Evolutionary conservation across 30 jellyfish, hydroid and myxozoan species (phyloP).

Genomic region (Hydractinia echinata): DNA sequence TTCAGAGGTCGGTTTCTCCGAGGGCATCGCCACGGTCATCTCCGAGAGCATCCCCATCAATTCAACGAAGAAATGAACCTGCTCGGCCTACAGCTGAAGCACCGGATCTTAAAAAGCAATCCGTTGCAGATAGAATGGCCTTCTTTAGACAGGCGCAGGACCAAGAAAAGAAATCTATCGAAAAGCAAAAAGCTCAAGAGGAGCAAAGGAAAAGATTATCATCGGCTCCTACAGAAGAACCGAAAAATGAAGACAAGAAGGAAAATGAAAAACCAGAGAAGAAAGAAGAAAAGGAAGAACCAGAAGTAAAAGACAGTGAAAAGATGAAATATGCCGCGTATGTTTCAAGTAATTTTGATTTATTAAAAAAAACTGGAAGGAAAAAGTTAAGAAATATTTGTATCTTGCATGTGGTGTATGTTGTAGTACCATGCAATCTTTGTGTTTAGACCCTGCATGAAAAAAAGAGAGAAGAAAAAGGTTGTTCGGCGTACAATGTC

Average conservation of each 20-base stretch:
- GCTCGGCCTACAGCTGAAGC: neutral
- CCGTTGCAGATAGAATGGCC: conserved; percentile 84
- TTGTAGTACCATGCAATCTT: neutral
- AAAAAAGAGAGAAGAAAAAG: conserved; percentile 74
- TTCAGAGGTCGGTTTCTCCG: conserved; percentile 12
- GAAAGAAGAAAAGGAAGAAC: conserved; percentile 43
- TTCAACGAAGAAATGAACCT: neutral
- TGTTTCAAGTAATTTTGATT: conserved; percentile 1
- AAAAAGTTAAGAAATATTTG: no score
- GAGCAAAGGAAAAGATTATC: conserved; percentile 40
- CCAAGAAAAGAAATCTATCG: conserved; percentile 64
- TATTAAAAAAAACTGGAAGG: no score
- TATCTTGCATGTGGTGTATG: no score
- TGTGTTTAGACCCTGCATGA: conserved; percentile 71
- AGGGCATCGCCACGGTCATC: neutral
- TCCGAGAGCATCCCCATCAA: conserved; percentile 7
- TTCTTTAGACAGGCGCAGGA: conserved; percentile 77
- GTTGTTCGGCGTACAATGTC: conserved; percentile 74
- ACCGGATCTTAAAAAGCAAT: conserved; percentile 10
- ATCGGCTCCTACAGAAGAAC: conserved; percentile 58
- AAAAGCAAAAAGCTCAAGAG: conserved; percentile 46
- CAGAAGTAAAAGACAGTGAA: conserved; percentile 28
- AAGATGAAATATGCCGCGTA: conserved; percentile 69
- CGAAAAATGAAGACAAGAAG: conserved; percentile 20
- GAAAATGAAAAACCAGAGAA: neutral